Conservation (phyloP, 2,797 vertebrate species). For the Ptychadena robeensis region DNA sequence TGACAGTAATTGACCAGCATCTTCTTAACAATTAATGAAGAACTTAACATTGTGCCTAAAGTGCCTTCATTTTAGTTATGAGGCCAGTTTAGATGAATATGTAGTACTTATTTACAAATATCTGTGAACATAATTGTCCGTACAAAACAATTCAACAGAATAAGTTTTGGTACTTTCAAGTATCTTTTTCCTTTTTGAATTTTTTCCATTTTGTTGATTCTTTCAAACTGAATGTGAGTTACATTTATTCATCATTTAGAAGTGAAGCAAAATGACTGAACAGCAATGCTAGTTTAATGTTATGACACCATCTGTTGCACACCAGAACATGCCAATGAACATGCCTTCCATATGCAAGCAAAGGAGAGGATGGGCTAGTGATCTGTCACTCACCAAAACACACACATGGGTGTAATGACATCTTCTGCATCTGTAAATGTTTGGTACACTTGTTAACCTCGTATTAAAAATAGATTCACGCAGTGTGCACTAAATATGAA, state of each 20-base stretch:
- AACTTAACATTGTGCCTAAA: too few species aligned
- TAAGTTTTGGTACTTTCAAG: not conserved
- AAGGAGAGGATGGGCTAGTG: conserved; percentile 23
- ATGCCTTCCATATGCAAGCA: conserved; percentile 16
- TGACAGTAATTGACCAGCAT: too few species aligned
- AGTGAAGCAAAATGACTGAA: not conserved
- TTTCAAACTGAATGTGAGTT: not conserved
- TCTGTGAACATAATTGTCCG: not conserved
- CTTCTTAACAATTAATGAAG: too few species aligned
- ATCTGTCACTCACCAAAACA: conserved; percentile 3
- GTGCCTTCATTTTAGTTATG: too few species aligned
- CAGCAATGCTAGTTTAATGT: conserved; percentile 24
- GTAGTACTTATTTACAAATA: too few species aligned
- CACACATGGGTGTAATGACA: conserved; percentile 22
- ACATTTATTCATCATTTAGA: conserved; percentile 11
- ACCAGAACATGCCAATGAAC: conserved; percentile 9
- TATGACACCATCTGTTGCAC: conserved; percentile 24
- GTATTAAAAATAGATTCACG: conserved; percentile 22
- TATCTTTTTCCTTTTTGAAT: not conserved
- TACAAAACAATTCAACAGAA: too few species aligned
- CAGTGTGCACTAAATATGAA: conserved; percentile 22
- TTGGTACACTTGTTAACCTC: conserved; percentile 8
- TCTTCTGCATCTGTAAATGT: conserved; percentile 22
- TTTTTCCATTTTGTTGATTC: not conserved
- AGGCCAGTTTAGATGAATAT: too few species aligned